Evolutionary conservation across 2,888 invertebrate genomes (phyloP).

Genomic region (Drosophila pegasa): DNA sequence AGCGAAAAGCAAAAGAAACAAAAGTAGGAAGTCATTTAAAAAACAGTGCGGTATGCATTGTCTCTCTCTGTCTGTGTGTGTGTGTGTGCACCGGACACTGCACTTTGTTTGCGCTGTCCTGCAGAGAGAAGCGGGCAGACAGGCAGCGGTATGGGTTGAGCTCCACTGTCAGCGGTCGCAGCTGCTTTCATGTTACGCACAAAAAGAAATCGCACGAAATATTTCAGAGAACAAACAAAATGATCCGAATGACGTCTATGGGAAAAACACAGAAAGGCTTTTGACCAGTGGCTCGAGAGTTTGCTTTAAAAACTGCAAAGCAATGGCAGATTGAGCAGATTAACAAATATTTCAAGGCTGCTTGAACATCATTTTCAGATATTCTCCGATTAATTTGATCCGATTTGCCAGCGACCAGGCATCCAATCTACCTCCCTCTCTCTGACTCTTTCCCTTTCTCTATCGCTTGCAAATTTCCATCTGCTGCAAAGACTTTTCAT

Average conservation of each 20-base stretch:
- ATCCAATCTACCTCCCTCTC: neutral
- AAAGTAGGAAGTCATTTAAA: conserved; percentile 64
- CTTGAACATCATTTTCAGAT: neutral
- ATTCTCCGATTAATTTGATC: no score
- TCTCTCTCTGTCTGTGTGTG: neutral
- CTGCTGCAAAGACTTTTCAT: neutral
- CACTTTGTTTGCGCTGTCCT: conserved; percentile 37
- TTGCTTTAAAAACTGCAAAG: no score
- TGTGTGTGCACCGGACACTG: conserved; percentile 34
- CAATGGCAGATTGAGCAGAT: no score
- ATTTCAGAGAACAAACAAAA: neutral
- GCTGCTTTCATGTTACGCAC: conserved; percentile 21
- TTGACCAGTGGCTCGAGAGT: no score
- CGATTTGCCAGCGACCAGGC: neutral
- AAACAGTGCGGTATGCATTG: conserved; percentile 33
- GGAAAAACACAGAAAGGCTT: neutral
- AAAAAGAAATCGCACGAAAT: conserved; percentile 23
- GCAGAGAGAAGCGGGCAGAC: neutral
- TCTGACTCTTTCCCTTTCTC: neutral
- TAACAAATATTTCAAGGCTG: no score
- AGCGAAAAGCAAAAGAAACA: conserved; percentile 35
- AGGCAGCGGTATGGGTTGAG: neutral
- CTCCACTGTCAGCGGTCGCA: conserved; percentile 12
- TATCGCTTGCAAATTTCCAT: neutral
- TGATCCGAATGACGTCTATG: neutral